Evolutionary conservation across 2,888 invertebrate species (phyloP).

Genomic region (Melitaea athalia): DNA sequence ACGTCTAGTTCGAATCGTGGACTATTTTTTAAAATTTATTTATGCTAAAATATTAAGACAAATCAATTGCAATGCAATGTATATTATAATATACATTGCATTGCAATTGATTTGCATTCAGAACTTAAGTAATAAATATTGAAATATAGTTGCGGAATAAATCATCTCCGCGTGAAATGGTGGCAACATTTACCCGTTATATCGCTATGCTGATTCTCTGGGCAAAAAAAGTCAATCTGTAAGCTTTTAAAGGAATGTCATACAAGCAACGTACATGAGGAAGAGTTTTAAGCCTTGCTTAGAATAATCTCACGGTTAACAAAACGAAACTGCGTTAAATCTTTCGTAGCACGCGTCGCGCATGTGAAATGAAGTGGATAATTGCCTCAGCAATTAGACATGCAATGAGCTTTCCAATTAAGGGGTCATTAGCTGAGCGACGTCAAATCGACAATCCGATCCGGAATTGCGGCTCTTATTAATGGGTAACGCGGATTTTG

Average conservation of each 20-base stretch:
- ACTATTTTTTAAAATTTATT: no score
- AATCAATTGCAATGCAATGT: no score
- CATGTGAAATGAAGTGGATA: constrained; percentile 52
- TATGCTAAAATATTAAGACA: no score
- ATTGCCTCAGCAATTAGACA: constrained; percentile 52
- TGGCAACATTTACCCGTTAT: not conserved
- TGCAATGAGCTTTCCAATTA: constrained; percentile 51
- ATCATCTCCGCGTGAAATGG: no score
- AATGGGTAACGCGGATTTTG: constrained; percentile 19
- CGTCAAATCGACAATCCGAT: constrained; percentile 41
- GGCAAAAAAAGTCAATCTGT: no score
- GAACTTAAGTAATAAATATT: no score
- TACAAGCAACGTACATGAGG: not conserved
- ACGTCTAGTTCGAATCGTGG: no score
- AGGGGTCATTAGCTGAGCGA: constrained; percentile 46
- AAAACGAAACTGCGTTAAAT: constrained; percentile 19
- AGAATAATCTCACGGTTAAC: not conserved
- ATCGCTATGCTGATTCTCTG: not conserved
- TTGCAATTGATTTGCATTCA: no score
- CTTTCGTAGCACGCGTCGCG: constrained; percentile 35
- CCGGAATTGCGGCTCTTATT: constrained; percentile 37
- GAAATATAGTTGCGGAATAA: no score
- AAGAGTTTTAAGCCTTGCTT: not conserved
- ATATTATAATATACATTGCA: no score
- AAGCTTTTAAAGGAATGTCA: not conserved